Evolutionary conservation across 2,113 vertebrate species (phyloP).

Genomic region (Vombatus ursinus): DNA sequence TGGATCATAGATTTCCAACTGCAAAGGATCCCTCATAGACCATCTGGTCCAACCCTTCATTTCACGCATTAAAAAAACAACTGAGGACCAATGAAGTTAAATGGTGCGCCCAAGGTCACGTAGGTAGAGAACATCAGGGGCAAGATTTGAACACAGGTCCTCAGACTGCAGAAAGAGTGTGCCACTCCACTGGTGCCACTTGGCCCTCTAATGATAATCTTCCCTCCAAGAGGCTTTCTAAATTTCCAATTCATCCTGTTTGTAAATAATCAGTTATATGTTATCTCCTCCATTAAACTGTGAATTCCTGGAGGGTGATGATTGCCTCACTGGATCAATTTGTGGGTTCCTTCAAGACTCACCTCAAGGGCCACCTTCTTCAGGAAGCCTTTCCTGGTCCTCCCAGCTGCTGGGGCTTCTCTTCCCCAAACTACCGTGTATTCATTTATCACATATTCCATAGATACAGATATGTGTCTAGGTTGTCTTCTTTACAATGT

Average conservation of each 20-base stretch:
- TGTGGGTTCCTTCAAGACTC: background rate
- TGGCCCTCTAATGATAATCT: background rate
- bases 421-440: background rate
- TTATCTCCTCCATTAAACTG: background rate
- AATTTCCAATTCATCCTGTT: background rate
- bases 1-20: background rate
- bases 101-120: background rate
- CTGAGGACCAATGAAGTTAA: background rate
- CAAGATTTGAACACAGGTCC: background rate
- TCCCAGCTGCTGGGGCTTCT: background rate
- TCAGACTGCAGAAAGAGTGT: background rate
- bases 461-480: background rate
- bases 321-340: background rate
- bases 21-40: background rate
- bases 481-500: background rate
- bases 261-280: background rate
- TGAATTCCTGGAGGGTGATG: background rate
- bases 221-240: background rate
- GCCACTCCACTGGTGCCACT: background rate
- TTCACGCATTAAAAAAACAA: background rate
- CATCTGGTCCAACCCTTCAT: background rate
- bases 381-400: background rate
- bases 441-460: background rate
- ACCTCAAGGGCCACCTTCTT: background rate
- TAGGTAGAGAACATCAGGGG: background rate